Evolutionary conservation across 2,888 invertebrate genomes (phyloP).

Genomic region (Drosophila cracens): DNA sequence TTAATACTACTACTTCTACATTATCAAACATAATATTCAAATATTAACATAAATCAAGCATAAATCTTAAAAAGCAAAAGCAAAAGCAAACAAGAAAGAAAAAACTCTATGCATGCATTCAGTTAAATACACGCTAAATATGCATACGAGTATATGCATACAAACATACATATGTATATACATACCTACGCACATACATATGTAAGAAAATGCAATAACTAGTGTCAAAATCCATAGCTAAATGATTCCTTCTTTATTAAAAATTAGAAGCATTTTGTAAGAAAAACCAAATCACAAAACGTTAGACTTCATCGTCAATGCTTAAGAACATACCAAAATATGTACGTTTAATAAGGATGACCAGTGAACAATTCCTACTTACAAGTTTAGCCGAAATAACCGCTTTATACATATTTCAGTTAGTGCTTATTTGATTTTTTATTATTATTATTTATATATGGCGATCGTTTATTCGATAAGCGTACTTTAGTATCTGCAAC

Average conservation of each 20-base stretch:
- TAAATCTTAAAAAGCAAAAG: slow-evolving; percentile 5
- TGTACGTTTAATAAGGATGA: slow-evolving; percentile 8
- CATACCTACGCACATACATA: slow-evolving; percentile 12
- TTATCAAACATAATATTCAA: slow-evolving; percentile 12
- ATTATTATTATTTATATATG: background rate
- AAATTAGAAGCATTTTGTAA: background rate
- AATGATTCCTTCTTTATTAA: slow-evolving; percentile 18
- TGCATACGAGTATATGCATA: slow-evolving; percentile 22
- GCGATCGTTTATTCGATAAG: slow-evolving; percentile 1
- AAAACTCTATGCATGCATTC: slow-evolving; percentile 13
- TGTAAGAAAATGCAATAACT: slow-evolving; percentile 27
- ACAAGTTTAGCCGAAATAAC: background rate
- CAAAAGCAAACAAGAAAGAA: slow-evolving; percentile 2
- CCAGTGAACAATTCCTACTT: slow-evolving; percentile 10
- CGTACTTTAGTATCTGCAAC: slow-evolving; percentile 4
- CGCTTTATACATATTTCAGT: slow-evolving; percentile 4
- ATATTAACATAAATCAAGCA: slow-evolving; percentile 21
- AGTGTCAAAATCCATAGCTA: slow-evolving; percentile 46
- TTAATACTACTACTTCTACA: slow-evolving; percentile 29
- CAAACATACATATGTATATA: slow-evolving; percentile 21
- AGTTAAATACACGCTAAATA: slow-evolving; percentile 13
- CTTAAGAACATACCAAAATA: background rate
- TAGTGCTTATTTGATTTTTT: background rate
- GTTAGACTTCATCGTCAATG: slow-evolving; percentile 8
- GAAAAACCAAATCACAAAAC: background rate